phyloP scores from a whole-genome alignment of 2,888 invertebrate genomes.

The Andricus quercusramuli region DNA sequence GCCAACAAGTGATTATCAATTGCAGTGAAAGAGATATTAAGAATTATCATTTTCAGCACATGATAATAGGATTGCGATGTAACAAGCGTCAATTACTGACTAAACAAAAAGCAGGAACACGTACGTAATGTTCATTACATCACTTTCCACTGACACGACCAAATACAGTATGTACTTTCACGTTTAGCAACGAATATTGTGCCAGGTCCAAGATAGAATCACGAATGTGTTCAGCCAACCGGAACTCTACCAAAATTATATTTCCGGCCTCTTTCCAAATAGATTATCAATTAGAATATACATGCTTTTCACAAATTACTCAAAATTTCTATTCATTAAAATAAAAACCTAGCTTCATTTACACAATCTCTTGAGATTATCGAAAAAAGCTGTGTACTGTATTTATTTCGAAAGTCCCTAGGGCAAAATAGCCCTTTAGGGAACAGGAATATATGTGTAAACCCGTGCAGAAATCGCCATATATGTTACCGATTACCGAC shows the following conservation, averaged over 20 bases:
- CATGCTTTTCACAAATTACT: not conserved
- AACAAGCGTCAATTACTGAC: conserved; percentile 23
- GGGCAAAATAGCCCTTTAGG: too few relatives aligned
- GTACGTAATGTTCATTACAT: conserved; percentile 26
- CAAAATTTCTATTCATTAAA: not conserved
- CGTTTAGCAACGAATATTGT: conserved; percentile 28
- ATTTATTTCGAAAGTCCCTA: too few relatives aligned
- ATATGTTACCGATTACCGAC: too few relatives aligned
- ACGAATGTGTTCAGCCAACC: conserved; percentile 8
- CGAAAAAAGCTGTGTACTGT: too few relatives aligned
- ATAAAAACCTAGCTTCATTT: not conserved
- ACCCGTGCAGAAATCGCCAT: too few relatives aligned
- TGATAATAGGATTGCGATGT: not conserved
- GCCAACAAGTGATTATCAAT: not conserved
- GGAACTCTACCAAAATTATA: not conserved
- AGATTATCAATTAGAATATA: not conserved
- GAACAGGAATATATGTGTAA: too few relatives aligned
- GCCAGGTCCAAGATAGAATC: conserved; percentile 26
- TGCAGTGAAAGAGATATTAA: not conserved
- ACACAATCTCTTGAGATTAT: too few relatives aligned
- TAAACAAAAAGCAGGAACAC: conserved; percentile 35
- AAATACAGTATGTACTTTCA: conserved; percentile 27
- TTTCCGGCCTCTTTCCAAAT: not conserved
- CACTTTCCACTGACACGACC: conserved; percentile 13
- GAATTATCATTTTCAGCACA: not conserved